Base-by-base conservation (phyloP, 35 echinoderm and acorn worm species). In the Diadema setosum region DNA sequence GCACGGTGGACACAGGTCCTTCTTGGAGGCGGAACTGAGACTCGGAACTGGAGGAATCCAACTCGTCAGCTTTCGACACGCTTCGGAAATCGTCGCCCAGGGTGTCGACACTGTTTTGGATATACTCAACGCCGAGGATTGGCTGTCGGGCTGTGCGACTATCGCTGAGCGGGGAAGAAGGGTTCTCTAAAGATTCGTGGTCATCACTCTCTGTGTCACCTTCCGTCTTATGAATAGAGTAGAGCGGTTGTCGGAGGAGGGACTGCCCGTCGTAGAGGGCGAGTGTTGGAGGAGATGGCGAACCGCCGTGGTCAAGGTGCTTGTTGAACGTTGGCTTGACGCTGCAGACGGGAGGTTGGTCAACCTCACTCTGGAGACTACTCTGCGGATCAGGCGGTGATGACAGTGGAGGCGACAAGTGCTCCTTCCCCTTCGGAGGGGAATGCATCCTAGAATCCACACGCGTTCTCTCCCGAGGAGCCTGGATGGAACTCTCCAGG, bases 121-220 rank as follows among this genome's bases (percentile, higher is more conserved):
- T 92, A 35, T 92, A 92, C 39, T 92, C 90, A 9, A 92, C 26
- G 18, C 90, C 90, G 2, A 92, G 84, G 9, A 92, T 87, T 2
- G 90, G 90, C 31, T 81, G 83, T 23, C 90, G 25, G 0, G 90
- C 84, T 3, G 81, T 59, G 9, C 80, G 81, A 9, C 65, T 90
- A 3, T 39, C 61, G 20, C 29, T 43, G 5, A 17, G 11, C 24
- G 42, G 8, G 44, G 41, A 40, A 9, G 36, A 61, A 1, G 58
- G 40, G 29, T 8, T 87, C 11, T 1, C 35, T 39, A 29, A 42
- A 33, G 17, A 41, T 17, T 24, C 46, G 49, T 16, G 27, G 20
- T 14, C 69, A 25, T 5, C 27, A 15, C 24, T 70, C 40, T 26
- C 69, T 14, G 15, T 24, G 18, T 45, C 32, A 3, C n/a, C 49